These are phyloP conservation scores for Meta bourneti DNA, from an alignment of 2,888 invertebrate species.

Conservation along the genomic window DNA sequence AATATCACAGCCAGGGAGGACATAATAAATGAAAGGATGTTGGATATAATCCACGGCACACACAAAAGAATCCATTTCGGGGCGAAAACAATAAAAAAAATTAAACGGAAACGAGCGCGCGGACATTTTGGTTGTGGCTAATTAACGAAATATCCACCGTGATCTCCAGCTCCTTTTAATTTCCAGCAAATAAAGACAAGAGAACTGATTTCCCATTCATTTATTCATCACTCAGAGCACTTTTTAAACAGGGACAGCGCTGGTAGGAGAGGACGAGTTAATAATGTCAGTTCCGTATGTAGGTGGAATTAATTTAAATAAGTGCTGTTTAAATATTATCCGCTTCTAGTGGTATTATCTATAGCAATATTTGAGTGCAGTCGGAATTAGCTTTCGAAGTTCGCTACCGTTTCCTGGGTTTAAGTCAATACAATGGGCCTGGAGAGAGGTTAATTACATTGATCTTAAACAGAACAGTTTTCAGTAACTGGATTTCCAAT, in stretches of 20 bases:
- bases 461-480: background rate
- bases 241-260: background rate
- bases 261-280: background rate
- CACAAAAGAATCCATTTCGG: background rate
- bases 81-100: background rate
- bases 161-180: background rate
- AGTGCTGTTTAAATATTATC: background rate
- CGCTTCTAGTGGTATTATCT: background rate
- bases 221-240: background rate
- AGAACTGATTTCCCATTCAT: background rate
- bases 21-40: background rate
- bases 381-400: background rate
- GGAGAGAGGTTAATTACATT: background rate
- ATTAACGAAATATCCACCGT: background rate
- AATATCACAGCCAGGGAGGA: background rate
- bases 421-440: background rate
- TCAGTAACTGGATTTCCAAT: constrained; percentile 1
- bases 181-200: background rate
- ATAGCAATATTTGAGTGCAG: background rate
- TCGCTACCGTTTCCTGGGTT: background rate
- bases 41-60: background rate
- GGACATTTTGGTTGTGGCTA: background rate
- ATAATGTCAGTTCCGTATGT: background rate
- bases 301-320: background rate
- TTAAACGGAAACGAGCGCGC: background rate